These are phyloP conservation scores for Drosophila phalerata DNA, from an alignment of 2,888 invertebrate genomes.

Conservation along the genomic window DNA sequence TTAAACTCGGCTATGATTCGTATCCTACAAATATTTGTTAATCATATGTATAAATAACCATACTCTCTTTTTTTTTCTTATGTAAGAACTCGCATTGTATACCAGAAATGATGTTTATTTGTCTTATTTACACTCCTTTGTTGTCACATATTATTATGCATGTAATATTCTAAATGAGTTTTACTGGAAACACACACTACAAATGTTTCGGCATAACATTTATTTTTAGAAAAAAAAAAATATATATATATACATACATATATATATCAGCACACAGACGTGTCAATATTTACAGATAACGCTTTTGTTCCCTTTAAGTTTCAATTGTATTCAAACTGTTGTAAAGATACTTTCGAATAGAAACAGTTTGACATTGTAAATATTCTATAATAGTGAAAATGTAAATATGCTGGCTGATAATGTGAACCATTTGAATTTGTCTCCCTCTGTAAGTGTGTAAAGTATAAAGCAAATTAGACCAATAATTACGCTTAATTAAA, in stretches of 20 bases:
- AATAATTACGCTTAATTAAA: slow-evolving; percentile 62
- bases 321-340: slow-evolving; percentile 22
- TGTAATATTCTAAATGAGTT: slow-evolving; percentile 49
- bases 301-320: slow-evolving; percentile 20
- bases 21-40: background rate
- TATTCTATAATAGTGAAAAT: slow-evolving; percentile 1
- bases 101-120: slow-evolving; percentile 22
- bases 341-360: background rate
- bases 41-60: slow-evolving; percentile 1
- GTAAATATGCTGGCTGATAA: background rate
- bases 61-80: background rate
- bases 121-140: slow-evolving; percentile 41
- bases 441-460: background rate
- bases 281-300: slow-evolving; percentile 47
- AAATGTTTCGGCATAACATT: slow-evolving; percentile 34
- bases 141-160: slow-evolving; percentile 28
- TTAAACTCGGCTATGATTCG: background rate
- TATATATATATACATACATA: too few relatives aligned
- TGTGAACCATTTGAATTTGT: background rate
- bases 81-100: slow-evolving; percentile 16
- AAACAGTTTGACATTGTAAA: slow-evolving; percentile 9
- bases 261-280: slow-evolving; percentile 6
- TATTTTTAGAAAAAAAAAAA: slow-evolving; percentile 40
- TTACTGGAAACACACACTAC: slow-evolving; percentile 39
- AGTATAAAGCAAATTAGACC: slow-evolving; percentile 32